Conservation (phyloP, 2,113 vertebrate genomes). For the Serilophus lunatus region DNA sequence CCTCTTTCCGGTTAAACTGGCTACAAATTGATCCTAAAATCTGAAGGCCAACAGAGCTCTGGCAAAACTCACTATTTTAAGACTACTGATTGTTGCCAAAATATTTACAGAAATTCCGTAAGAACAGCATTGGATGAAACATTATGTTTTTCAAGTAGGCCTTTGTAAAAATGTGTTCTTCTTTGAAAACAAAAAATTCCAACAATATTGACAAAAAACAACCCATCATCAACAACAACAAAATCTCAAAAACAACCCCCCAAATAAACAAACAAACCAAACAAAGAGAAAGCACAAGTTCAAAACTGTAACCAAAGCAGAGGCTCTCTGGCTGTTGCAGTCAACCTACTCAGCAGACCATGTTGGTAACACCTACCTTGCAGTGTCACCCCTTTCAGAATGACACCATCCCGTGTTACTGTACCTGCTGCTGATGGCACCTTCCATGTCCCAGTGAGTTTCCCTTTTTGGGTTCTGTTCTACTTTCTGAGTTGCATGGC, state of each 20-base stretch:
- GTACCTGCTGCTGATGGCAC: background rate
- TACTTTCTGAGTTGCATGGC: background rate
- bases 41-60: background rate
- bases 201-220: no score
- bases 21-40: background rate
- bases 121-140: background rate
- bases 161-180: background rate
- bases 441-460: background rate
- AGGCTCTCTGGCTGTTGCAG: background rate
- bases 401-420: background rate
- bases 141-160: background rate
- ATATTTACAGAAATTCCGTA: background rate
- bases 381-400: background rate
- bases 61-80: background rate
- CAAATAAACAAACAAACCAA: background rate
- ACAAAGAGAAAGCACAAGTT: background rate
- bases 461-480: background rate
- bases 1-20: background rate
- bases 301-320: background rate
- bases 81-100: background rate
- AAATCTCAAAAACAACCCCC: background rate
- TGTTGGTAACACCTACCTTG: accelerated
- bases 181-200: background rate
- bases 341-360: background rate
- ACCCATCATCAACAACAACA: background rate